Evolutionary conservation across 2,888 invertebrate genomes (phyloP).

Genomic region (Lydus trimaculatus): DNA sequence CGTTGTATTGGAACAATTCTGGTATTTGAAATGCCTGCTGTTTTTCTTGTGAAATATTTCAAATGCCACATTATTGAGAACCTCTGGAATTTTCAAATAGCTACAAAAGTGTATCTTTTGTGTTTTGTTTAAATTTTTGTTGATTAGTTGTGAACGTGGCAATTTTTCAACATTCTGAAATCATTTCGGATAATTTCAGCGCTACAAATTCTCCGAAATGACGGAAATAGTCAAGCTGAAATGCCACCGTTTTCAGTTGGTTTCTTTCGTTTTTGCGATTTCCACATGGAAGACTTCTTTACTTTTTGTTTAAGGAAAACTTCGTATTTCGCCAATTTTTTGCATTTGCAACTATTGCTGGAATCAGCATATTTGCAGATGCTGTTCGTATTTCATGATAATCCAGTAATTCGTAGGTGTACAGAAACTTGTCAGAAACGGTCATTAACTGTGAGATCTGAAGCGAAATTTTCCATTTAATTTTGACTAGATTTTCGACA

Average conservation of each 20-base stretch:
- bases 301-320: too few species aligned
- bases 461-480: slow-evolving; percentile 5
- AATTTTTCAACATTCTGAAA: not conserved
- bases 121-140: not conserved
- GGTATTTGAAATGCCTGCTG: not conserved
- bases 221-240: not conserved
- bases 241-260: not conserved
- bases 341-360: too few species aligned
- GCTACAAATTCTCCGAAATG: slow-evolving; percentile 6
- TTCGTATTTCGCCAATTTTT: too few species aligned
- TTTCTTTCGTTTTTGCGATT: not conserved
- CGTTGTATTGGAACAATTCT: not conserved
- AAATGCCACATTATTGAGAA: slow-evolving; percentile 7
- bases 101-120: not conserved
- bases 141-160: not conserved
- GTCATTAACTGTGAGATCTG: too few species aligned
- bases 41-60: not conserved
- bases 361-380: too few species aligned
- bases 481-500: not conserved
- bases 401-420: too few species aligned
- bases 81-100: not conserved
- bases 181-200: slow-evolving; percentile 9
- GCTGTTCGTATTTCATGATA: too few species aligned
- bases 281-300: not conserved
- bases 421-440: too few species aligned